phyloP scores from a whole-genome alignment of 2,113 vertebrate species.

The Aldabrachelys gigantea region DNA sequence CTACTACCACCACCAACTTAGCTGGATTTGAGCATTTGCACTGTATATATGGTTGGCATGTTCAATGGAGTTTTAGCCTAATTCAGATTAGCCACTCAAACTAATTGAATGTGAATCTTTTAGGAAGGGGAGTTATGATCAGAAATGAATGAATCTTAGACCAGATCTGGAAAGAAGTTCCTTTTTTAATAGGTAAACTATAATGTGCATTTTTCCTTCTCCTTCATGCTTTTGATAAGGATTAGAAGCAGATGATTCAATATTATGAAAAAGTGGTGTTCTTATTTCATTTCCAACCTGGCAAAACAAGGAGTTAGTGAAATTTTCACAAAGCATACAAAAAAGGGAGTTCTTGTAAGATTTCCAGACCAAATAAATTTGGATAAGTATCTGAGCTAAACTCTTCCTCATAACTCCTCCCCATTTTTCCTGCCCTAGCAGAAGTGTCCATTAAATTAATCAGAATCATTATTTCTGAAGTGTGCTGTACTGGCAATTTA shows the following conservation, averaged over 20 bases:
- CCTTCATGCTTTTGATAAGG: background rate
- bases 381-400: background rate
- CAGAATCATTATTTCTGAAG: conserved; percentile 39
- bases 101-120: background rate
- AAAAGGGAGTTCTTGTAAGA: background rate
- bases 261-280: background rate
- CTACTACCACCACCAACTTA: background rate
- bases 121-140: background rate
- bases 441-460: conserved; percentile 24
- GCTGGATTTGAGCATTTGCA: no score
- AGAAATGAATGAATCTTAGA: background rate
- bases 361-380: background rate
- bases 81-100: no score
- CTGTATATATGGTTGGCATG: no score
- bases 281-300: background rate
- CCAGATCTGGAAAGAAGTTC: background rate
- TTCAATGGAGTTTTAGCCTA: no score
- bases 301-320: background rate
- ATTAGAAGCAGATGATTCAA: background rate
- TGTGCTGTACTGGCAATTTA: conserved; percentile 14
- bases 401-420: background rate
- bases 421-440: conserved; percentile 43
- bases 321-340: background rate
- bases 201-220: background rate
- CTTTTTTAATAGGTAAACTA: background rate